These are phyloP conservation scores for Neosilurus mollespiculum DNA, from an alignment of 2,797 vertebrate genomes.

Conservation along the genomic window DNA sequence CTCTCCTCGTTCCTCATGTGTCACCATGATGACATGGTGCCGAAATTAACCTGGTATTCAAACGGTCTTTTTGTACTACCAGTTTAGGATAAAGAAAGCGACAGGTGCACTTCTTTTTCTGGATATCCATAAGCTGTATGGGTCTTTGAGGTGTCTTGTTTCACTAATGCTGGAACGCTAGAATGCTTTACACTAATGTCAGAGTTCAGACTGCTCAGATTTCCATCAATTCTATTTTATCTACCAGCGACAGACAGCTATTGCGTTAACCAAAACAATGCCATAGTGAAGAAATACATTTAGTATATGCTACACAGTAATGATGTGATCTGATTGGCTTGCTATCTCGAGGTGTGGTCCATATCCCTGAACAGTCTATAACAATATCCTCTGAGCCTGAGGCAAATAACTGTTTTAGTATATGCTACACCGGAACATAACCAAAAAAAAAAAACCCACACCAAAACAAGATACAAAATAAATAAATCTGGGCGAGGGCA, in stretches of 20 bases:
- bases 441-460: too few relatives aligned
- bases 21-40: not conserved
- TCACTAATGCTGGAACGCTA: not conserved
- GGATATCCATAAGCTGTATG: not conserved
- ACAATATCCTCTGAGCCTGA: too few relatives aligned
- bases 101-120: slow-evolving; percentile 1
- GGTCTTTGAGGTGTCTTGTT: not conserved
- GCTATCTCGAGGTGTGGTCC: too few relatives aligned
- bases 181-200: not conserved
- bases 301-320: not conserved
- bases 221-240: not conserved
- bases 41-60: not conserved
- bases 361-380: too few relatives aligned
- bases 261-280: not conserved
- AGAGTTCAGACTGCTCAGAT: not conserved
- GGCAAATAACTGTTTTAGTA: too few relatives aligned
- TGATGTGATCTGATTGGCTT: not conserved
- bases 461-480: too few relatives aligned
- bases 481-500: too few relatives aligned
- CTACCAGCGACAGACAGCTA: not conserved
- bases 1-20: too few relatives aligned
- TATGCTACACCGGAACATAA: too few relatives aligned
- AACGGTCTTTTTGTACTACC: not conserved
- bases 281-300: not conserved
- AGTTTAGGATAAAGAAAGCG: not conserved